These are phyloP conservation scores for Syngnathus rostellatus DNA, from an alignment of 2,797 vertebrate species.

Conservation along the genomic window DNA sequence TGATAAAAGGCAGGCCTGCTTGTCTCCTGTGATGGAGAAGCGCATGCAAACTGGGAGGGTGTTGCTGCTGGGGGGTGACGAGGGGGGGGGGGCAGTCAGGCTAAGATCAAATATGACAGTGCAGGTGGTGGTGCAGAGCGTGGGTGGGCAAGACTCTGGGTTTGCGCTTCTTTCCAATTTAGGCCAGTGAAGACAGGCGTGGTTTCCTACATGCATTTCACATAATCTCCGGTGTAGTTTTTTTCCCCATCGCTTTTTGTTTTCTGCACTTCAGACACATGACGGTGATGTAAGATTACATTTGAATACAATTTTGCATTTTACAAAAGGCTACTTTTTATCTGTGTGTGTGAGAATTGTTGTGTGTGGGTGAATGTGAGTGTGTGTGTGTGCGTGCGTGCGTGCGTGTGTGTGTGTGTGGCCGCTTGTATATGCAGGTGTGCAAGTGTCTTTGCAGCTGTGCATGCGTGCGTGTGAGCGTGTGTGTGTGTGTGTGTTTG, in stretches of 20 bases:
- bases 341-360: slow-evolving; percentile 50
- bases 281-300: slow-evolving; percentile 66
- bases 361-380: slow-evolving; percentile 25
- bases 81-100: background rate
- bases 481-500: slow-evolving; percentile 23
- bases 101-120: slow-evolving; percentile 25
- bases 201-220: slow-evolving; percentile 65
- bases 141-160: slow-evolving; percentile 43
- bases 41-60: slow-evolving; percentile 19
- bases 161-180: slow-evolving; percentile 58
- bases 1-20: slow-evolving; percentile 13
- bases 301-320: slow-evolving; percentile 66
- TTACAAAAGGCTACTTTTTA: slow-evolving; percentile 67
- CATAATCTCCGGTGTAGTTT: slow-evolving; percentile 45
- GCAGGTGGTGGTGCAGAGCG: slow-evolving; percentile 29
- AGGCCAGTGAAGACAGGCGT: slow-evolving; percentile 64
- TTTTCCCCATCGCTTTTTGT: slow-evolving; percentile 39
- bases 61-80: slow-evolving; percentile 11
- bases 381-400: slow-evolving; percentile 21
- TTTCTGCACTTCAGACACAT: slow-evolving; percentile 66
- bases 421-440: slow-evolving; percentile 1
- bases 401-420: slow-evolving; percentile 22
- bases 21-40: slow-evolving; percentile 15
- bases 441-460: slow-evolving; percentile 7
- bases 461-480: slow-evolving; percentile 26